Conservation (phyloP, 1,140 invertebrate species). For the Atta texana region DNA sequence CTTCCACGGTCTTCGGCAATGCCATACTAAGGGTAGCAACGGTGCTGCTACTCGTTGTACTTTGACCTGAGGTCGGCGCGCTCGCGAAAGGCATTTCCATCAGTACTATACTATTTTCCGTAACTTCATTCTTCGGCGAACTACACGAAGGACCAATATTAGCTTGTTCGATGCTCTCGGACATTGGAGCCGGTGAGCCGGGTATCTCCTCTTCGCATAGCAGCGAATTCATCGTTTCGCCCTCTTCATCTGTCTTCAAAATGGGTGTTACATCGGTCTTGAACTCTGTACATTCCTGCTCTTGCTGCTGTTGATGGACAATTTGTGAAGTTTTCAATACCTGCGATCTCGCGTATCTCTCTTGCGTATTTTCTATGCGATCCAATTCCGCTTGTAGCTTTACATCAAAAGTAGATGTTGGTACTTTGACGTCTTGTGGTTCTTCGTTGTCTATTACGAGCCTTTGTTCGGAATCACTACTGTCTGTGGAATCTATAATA, state of each 20-base stretch:
- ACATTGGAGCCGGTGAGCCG: conserved; percentile 91
- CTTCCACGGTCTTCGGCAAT: conserved; percentile 68
- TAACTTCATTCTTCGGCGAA: conserved; percentile 80
- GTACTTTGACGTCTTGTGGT: conserved; percentile 76
- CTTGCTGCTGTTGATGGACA: conserved; percentile 54
- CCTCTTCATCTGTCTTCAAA: conserved; percentile 82
- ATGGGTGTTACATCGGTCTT: conserved; percentile 39
- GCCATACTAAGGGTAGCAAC: conserved; percentile 76
- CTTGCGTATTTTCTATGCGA: conserved; percentile 63
- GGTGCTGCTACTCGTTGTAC: conserved; percentile 74
- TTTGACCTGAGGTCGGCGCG: conserved; percentile 86
- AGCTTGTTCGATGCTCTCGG: conserved; percentile 82
- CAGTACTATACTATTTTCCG: conserved; percentile 81
- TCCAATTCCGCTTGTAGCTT: conserved; percentile 76
- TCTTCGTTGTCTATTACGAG: conserved; percentile 87
- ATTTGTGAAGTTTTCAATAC: conserved; percentile 44
- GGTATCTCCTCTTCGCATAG: conserved; percentile 96
- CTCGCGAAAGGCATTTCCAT: conserved; percentile 89
- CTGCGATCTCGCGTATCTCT: conserved; percentile 54
- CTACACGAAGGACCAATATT: conserved; percentile 64
- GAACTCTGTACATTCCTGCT: conserved; percentile 63
- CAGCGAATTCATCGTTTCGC: conserved; percentile 89
- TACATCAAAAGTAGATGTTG: conserved; percentile 69
- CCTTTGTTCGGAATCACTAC: conserved; percentile 91
- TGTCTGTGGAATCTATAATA: conserved; percentile 88